These are phyloP conservation scores for Hylia prasina DNA, from an alignment of 2,113 vertebrate species.

Conservation along the genomic window DNA sequence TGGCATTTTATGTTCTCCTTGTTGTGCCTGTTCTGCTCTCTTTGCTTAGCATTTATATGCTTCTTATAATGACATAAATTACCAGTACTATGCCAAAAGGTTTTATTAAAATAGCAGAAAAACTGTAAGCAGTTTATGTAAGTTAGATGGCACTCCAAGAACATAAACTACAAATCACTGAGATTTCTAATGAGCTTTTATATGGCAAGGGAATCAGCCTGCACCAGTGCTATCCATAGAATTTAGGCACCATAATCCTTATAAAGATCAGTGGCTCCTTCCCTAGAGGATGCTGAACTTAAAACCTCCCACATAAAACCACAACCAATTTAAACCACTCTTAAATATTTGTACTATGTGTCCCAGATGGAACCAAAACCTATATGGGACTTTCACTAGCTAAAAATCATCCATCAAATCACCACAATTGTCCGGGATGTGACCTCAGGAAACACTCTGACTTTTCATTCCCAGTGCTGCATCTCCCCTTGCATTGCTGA, in stretches of 20 bases:
- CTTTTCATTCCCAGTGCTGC: not conserved
- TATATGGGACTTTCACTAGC: not conserved
- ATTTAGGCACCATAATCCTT: not conserved
- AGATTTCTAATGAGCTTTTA: not conserved
- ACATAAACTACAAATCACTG: not conserved
- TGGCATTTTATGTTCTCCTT: not conserved
- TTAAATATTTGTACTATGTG: not conserved
- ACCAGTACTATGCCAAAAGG: not conserved
- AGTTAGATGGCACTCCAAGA: constrained; percentile 20
- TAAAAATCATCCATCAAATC: not conserved
- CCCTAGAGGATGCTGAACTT: not conserved
- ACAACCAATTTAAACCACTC: not conserved
- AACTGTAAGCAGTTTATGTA: not conserved
- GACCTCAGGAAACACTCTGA: not conserved
- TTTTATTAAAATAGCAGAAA: not conserved
- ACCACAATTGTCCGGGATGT: not conserved
- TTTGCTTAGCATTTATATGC: not conserved
- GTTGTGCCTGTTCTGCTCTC: not conserved
- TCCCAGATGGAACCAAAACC: not conserved
- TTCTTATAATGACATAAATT: not conserved
- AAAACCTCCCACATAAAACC: not conserved
- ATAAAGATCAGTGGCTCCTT: not conserved
- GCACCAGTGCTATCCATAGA: not conserved
- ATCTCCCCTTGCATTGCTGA: not conserved
- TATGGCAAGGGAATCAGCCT: not conserved